Evolutionary conservation across 2,797 vertebrate species (phyloP).

Genomic region (Typhlichthys eigenmanni): DNA sequence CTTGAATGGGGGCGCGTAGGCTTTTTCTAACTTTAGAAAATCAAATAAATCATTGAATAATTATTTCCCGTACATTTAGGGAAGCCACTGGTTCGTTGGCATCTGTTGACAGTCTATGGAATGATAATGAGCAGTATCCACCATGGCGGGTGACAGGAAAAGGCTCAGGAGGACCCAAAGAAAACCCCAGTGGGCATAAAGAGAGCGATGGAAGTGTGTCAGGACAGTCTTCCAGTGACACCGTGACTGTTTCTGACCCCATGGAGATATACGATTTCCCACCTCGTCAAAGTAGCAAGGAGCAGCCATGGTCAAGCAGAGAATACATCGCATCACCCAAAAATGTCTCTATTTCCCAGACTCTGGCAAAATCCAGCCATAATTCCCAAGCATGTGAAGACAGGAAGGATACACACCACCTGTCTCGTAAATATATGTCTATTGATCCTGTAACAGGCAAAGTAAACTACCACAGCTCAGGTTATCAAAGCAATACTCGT

Average conservation of each 20-base stretch:
- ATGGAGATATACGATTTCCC: background rate
- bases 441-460: no score
- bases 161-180: background rate
- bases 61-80: constrained; percentile 28
- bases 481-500: no score
- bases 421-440: no score
- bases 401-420: background rate
- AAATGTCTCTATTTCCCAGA: background rate
- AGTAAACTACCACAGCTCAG: no score
- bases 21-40: background rate
- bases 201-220: background rate
- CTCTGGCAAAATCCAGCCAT: background rate
- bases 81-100: constrained; percentile 11
- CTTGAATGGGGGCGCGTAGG: no score
- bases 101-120: background rate
- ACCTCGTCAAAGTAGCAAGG: background rate
- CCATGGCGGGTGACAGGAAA: background rate
- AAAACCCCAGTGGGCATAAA: background rate
- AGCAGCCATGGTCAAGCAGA: background rate
- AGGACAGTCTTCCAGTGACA: background rate
- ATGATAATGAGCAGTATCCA: background rate
- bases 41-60: background rate
- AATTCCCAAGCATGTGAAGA: background rate
- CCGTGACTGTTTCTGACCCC: background rate
- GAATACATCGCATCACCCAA: background rate